phyloP scores from a whole-genome alignment of 2,113 vertebrate species.

The Lepus europaeus region DNA sequence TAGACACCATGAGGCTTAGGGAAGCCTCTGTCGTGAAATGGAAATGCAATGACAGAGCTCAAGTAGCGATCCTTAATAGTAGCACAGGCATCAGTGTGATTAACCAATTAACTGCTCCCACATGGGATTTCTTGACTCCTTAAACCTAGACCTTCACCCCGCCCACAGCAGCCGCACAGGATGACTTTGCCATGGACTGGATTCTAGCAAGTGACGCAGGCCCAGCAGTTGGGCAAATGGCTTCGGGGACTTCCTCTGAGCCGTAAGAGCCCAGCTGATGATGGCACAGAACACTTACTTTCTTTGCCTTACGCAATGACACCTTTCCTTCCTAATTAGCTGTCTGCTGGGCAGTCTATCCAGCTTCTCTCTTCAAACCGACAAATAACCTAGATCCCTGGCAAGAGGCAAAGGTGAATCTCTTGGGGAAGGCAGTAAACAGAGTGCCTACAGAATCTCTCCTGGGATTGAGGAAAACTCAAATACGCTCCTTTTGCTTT shows the following conservation, averaged over 20 bases:
- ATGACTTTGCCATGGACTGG: constrained; percentile 60
- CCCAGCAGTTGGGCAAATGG: constrained; percentile 74
- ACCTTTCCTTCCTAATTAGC: constrained; percentile 77
- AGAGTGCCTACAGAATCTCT: constrained; percentile 46
- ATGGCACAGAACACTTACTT: constrained; percentile 72
- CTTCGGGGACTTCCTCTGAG: constrained; percentile 34
- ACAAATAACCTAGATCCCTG: constrained; percentile 62
- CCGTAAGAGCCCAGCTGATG: constrained; percentile 34
- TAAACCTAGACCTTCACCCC: not conserved
- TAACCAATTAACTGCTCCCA: not conserved
- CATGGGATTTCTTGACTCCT: constrained; percentile 35
- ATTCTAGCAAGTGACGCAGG: constrained; percentile 71
- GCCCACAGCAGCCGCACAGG: not conserved
- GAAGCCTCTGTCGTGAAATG: not conserved
- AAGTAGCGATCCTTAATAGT: not conserved
- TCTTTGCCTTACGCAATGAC: constrained; percentile 70
- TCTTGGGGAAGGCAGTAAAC: constrained; percentile 53
- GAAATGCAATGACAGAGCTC: not conserved
- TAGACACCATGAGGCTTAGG: not conserved
- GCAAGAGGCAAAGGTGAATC: constrained; percentile 65
- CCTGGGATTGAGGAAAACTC: constrained; percentile 18
- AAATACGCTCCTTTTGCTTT: constrained; percentile 69
- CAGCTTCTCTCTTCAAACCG: constrained; percentile 64
- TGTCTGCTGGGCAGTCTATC: constrained; percentile 71
- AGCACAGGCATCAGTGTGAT: not conserved